Evolutionary conservation across 2,888 invertebrate species (phyloP), one percentile per base, ranked within the genome.

Genomic region (Nematopogon swammerdamellus): DNA sequence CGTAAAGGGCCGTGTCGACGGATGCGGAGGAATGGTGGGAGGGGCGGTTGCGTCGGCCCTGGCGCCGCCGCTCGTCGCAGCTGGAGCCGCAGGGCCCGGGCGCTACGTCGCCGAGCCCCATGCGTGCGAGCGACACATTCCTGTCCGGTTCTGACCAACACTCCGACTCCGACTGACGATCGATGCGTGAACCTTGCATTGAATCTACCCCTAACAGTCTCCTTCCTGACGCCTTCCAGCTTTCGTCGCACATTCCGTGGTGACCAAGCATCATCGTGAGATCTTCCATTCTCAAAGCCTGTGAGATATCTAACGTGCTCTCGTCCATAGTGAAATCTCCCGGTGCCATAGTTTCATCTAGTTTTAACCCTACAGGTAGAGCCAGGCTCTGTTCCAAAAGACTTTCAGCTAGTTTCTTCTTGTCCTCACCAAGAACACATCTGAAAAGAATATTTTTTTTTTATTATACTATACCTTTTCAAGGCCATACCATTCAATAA

Each of bases 141-240:
- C 91, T 81, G 63, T 93, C 93, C 0, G 93, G 92, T 62, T 93
- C 93, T 0, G 92, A 92, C 87, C 92, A 93, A 29, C 89, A 86
- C 63, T 94, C 93, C 0, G 92, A 91, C 62, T 93, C 93, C 0
- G 79, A 77, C 51, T 70, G 66, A 16, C 66, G 49, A 56, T 79
- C 77, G 3, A 68, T 68, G 6, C 44, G 18, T 3, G 18, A 8
- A 44, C 44, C 16, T 58, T 68, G 70, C 25, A 72, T 69, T 46
- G 66, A 62, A 51, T 62, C 59, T 4, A 17, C 11, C 10, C 2
- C 42, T 5, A 61, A 49, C 20, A 61, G 54, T 56, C 62, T 70
- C 49, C 57, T 62, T 8, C 57, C 54, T 1, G 63, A 64, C 51
- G 57, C 58, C 55, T 60, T 63, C 46, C 62, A 59, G 43, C 56